phyloP scores from a whole-genome alignment of 2,113 vertebrate species.

The Sinocyclocheilus grahami region DNA sequence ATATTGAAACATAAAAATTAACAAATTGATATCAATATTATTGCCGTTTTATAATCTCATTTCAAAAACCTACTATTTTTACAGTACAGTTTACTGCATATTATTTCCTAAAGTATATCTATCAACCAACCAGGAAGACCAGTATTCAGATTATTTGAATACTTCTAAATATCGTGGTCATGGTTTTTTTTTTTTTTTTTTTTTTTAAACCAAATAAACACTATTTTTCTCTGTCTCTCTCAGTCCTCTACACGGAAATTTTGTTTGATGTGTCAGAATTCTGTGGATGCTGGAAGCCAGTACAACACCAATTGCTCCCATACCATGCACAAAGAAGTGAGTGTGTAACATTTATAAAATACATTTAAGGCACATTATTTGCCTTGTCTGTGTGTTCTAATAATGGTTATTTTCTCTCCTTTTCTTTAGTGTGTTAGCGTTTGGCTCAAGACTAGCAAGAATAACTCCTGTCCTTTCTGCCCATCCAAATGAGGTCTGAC shows the following conservation, averaged over 20 bases:
- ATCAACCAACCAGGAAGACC: not conserved
- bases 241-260: conserved; percentile 73
- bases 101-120: not conserved
- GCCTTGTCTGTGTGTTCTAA: not conserved
- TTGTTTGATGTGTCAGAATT: conserved; percentile 91
- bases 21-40: too few relatives aligned
- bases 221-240: not conserved
- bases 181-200: not conserved
- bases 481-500: conserved; percentile 56
- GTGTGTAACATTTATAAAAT: conserved; percentile 6
- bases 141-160: not conserved
- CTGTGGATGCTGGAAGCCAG: conserved; percentile 79
- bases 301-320: conserved; percentile 86
- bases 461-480: conserved; percentile 84
- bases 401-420: not conserved
- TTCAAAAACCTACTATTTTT: too few relatives aligned
- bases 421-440: conserved; percentile 83
- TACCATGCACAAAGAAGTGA: conserved; percentile 85
- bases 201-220: not conserved
- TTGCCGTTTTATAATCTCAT: too few relatives aligned
- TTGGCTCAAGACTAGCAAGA: conserved; percentile 84
- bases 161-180: not conserved
- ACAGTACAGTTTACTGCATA: too few relatives aligned
- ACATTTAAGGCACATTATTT: not conserved
- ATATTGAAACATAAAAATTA: too few relatives aligned